These are phyloP conservation scores for Stegana nigrithorax DNA, from an alignment of 2,888 invertebrate genomes.

Conservation along the genomic window DNA sequence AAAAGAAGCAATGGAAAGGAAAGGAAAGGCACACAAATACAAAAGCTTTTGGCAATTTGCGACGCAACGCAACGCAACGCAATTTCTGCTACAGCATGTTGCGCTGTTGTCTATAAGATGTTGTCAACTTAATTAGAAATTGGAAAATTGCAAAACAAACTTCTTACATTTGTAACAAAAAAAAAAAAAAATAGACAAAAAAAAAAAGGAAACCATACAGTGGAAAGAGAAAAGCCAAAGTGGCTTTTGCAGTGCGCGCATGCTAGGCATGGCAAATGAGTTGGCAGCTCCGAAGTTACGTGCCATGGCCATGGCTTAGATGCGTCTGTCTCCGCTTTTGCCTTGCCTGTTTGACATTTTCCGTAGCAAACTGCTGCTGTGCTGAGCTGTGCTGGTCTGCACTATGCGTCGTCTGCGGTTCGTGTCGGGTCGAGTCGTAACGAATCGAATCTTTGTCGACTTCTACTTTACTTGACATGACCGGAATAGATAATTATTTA, in stretches of 20 bases:
- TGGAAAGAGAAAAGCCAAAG: conserved; percentile 1
- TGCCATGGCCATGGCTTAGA: too few relatives aligned
- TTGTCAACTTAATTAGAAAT: conserved; percentile 48
- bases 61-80: background rate
- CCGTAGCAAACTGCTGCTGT: background rate
- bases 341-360: background rate
- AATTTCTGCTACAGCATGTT: background rate
- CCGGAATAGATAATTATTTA: conserved; percentile 45
- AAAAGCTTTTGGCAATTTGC: background rate
- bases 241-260: background rate
- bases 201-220: too few relatives aligned
- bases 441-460: too few relatives aligned
- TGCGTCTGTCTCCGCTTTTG: too few relatives aligned
- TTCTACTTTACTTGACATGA: conserved; percentile 33
- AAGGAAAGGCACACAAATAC: too few relatives aligned
- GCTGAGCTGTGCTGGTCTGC: conserved; percentile 38
- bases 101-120: too few relatives aligned
- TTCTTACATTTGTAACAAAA: conserved; percentile 21
- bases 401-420: conserved; percentile 32
- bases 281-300: background rate
- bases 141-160: conserved; percentile 44
- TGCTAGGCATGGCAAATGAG: conserved; percentile 13
- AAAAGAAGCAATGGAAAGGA: background rate
- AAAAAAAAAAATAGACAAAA: background rate
- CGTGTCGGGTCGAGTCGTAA: too few relatives aligned